Conservation (phyloP, 2,888 invertebrate species). For the Trichopoda pennipes region DNA sequence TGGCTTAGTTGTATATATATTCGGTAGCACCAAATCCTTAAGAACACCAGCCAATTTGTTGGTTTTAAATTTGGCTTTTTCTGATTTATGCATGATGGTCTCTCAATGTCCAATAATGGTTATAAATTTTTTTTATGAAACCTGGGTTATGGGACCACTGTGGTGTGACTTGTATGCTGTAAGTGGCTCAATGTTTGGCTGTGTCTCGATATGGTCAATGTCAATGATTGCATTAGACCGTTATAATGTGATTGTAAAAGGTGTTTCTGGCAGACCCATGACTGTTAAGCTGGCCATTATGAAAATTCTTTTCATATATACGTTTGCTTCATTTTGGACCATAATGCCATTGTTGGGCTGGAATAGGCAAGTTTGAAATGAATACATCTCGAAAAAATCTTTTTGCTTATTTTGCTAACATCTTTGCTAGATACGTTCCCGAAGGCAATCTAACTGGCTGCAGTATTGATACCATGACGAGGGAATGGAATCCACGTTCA, state of each 20-base stretch:
- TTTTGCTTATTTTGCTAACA: not conserved
- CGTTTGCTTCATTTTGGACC: conserved; percentile 82
- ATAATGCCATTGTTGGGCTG: conserved; percentile 83
- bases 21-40: conserved; percentile 84
- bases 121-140: conserved; percentile 83
- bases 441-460: conserved; percentile 85
- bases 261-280: conserved; percentile 83
- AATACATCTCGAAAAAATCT: not conserved
- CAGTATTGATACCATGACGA: conserved; percentile 82
- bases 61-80: conserved; percentile 84
- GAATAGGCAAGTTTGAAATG: conserved; percentile 77
- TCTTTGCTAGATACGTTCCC: conserved; percentile 82
- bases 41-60: conserved; percentile 84
- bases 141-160: conserved; percentile 84
- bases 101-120: conserved; percentile 83
- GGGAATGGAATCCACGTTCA: conserved; percentile 81
- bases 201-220: conserved; percentile 94
- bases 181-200: conserved; percentile 89
- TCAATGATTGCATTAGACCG: conserved; percentile 93
- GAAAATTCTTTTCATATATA: conserved; percentile 83
- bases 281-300: conserved; percentile 82
- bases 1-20: conserved; percentile 83
- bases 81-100: conserved; percentile 84
- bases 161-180: conserved; percentile 84
- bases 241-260: conserved; percentile 95